Evolutionary conservation across 1,140 invertebrate genomes (phyloP), one percentile per base, ranked within the genome.

Genomic region (Lepeophtheirus salmonis): DNA sequence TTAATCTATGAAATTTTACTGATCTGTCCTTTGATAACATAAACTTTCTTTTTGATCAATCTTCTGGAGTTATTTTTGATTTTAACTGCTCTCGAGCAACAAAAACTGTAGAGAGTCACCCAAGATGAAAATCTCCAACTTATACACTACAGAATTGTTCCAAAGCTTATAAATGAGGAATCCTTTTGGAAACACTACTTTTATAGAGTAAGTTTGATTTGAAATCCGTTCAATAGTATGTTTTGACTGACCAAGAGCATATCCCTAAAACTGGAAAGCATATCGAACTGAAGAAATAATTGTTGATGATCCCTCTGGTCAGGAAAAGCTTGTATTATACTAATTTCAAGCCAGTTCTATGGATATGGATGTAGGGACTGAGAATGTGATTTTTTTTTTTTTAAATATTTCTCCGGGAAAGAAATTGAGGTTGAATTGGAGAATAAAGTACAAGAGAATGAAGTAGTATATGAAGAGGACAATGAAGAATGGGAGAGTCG

Each of bases 141-240:
- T 73, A 96, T 97, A 89, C 84, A 95, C 73, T 98, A 95, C 77
- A 88, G 96, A 72, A 79, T 99, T 64, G 95, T 99, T 66, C 94
- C 95, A 64, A 97, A 97, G 85, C 79, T 89, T 84, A 88, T 97
- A 67, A 90, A 82, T 68, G 95, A 98, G 76, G 91, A 97, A 74
- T 86, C 85, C 68, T 98, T 99, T 75, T 99, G 94, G 95, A 80
- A 89, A 67, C 98, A 98, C 76, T 99, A 98, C 73, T 97, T 97
- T 76, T 99, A 99, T 75, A 86, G 94, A 69, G 87, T 98, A 62
- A 94, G 88, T 64, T 80, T 99, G 23, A 89, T 98, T 69, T 86
- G 10, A 60, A 60, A 13, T 17, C 23, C 49, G n/a, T 60, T 16
- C 20, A 57, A n/a, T 14, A 54, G 2, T 24, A 21, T 3, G 52